Conservation (phyloP, 2,113 vertebrate genomes). For the Corythoichthys intestinalis region DNA sequence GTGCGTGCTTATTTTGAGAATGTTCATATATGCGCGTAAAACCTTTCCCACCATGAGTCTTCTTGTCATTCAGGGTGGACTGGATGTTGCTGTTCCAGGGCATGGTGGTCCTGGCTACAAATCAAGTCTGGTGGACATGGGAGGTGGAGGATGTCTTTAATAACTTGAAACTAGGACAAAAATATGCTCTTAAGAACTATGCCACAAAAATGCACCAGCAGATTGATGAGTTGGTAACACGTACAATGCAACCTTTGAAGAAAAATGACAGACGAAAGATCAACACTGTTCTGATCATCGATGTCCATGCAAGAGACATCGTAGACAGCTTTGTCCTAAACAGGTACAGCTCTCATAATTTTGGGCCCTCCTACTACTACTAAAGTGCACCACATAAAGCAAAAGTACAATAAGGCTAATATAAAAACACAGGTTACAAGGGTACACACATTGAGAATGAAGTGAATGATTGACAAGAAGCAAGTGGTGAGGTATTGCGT, state of each 20-base stretch:
- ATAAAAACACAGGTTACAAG: too few species aligned
- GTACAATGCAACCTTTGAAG: slow-evolving; percentile 79
- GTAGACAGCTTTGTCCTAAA: slow-evolving; percentile 85
- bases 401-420: too few species aligned
- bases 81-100: slow-evolving; percentile 96
- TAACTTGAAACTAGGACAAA: slow-evolving; percentile 80
- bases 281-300: slow-evolving; percentile 93
- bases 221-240: slow-evolving; percentile 85
- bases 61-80: slow-evolving; percentile 75
- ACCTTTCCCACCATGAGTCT: not conserved
- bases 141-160: slow-evolving; percentile 89
- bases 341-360: slow-evolving; percentile 49
- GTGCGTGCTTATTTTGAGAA: slow-evolving; percentile 54
- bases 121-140: slow-evolving; percentile 98
- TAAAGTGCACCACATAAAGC: too few species aligned
- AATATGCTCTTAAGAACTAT: slow-evolving; percentile 83
- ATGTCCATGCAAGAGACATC: slow-evolving; percentile 93
- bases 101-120: slow-evolving; percentile 92
- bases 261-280: slow-evolving; percentile 88
- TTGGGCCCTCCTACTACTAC: not conserved
- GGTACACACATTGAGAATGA: too few species aligned
- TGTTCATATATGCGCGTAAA: not conserved
- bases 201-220: slow-evolving; percentile 87
- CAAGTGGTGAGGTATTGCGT: too few species aligned
- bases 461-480: too few species aligned